Base-by-base conservation (phyloP, 1,140 invertebrate species). In the Zaprionus nigranus region DNA sequence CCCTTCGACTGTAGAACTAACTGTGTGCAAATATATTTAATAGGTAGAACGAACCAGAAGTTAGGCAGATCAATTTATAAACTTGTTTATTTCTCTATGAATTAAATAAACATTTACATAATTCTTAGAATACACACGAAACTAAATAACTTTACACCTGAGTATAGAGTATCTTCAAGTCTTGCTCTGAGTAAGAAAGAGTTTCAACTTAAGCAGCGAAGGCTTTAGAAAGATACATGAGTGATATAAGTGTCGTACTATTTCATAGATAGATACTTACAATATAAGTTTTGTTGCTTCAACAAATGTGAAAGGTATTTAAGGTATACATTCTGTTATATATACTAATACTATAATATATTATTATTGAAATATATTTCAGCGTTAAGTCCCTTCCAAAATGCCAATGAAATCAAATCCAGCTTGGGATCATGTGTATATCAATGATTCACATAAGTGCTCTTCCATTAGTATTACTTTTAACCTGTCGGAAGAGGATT, bases 401-500 rank as follows among this genome's bases (percentile, higher is more conserved):
- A 22, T 61, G 22, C 49, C 51, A 87, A 91, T 91, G 83, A 92
- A 92, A 59, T 63, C 79, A 22, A 92, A 90, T 77, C 86, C 90
- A 34, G 86, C 85, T 49, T 81, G 77, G 58, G 73, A 92, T 80
- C 91, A 92, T 78, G 86, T 91, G 11, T 92, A 92, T 61, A 77
- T 91, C 26, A 92, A 92, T 65, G 90, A 92, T 51, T 90, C 79
- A 36, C 82, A 92, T 54, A 91, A 91, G 59, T 92, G 90, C 72
- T 92, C 91, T 26, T 81, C 91, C 6, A 85, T 91, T 22, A 91
- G 86, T 63, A 92, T 92, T 6, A 82, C 74, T 40, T 83, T 73
- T 2, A 80, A 92, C 20, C 11, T 78, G 9, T 59, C 71, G 13
- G 87, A 92, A 59, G 67, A 71, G 36, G 79, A 79, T 57, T 65